Percentiles rank a stretch among this genome's conserved stretches.
phyloP scores from a whole-genome alignment of 30 jellyfish, hydroid and myxozoan genomes.

The Aurelia aurita complex sp. Pacific region DNA sequence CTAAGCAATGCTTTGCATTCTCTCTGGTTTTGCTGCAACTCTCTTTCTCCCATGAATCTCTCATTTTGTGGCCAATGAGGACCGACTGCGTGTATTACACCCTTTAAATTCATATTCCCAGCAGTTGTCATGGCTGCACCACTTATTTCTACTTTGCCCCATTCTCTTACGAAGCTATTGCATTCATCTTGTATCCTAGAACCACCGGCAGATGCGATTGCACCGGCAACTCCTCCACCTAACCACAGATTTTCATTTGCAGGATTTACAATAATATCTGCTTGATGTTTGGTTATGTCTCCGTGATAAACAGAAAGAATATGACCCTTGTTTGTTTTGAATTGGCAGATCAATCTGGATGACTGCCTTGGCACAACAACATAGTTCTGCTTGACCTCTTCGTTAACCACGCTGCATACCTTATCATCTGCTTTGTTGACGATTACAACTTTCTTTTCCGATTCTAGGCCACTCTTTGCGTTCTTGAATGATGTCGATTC shows the following conservation, averaged over 20 bases:
- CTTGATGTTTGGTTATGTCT: conserved; percentile 32
- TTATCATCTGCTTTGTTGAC: conserved; percentile 15
- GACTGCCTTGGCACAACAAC: background rate
- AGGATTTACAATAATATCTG: conserved; percentile 45
- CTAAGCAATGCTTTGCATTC: conserved; percentile 2
- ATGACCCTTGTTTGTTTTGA: background rate
- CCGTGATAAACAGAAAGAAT: conserved; percentile 35
- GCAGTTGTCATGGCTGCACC: conserved; percentile 37
- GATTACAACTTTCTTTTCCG: conserved; percentile 19
- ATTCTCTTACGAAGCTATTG: background rate
- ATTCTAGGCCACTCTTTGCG: conserved; percentile 1
- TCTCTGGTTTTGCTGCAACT: background rate
- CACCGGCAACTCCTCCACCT: conserved; percentile 63
- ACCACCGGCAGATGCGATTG: conserved; percentile 35
- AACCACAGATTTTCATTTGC: conserved; percentile 23
- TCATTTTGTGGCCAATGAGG: conserved; percentile 34
- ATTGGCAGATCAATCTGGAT: background rate
- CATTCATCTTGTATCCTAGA: conserved; percentile 33
- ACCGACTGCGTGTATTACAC: conserved; percentile 45
- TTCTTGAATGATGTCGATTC: background rate
- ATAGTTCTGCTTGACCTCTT: background rate
- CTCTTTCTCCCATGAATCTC: conserved; percentile 15
- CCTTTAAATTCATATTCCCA: conserved; percentile 18
- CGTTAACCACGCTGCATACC: background rate
- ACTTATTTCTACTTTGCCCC: conserved; percentile 19